Conservation (phyloP, 2,888 invertebrate species). For the Polyommatus iphigenia region DNA sequence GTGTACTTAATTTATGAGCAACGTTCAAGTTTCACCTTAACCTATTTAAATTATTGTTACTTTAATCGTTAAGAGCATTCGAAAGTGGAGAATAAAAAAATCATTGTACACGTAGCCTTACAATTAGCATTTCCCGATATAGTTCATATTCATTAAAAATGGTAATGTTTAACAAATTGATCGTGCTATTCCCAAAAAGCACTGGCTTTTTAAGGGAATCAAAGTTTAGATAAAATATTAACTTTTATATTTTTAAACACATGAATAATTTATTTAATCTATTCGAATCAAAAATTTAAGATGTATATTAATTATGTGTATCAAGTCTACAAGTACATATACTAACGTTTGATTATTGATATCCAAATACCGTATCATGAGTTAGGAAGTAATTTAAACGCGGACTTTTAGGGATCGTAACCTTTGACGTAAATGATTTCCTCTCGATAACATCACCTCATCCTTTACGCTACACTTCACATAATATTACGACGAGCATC, state of each 20-base stretch:
- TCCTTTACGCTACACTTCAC: constrained; percentile 6
- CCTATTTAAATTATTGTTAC: background rate
- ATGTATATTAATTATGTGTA: too few relatives aligned
- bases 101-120: background rate
- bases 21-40: background rate
- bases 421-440: background rate
- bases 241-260: too few relatives aligned
- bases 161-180: background rate
- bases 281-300: too few relatives aligned
- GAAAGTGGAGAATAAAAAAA: background rate
- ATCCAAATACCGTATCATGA: background rate
- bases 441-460: background rate
- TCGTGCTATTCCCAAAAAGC: background rate
- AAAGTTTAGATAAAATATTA: too few relatives aligned
- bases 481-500: background rate
- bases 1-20: background rate
- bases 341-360: background rate
- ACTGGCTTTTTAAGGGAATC: background rate
- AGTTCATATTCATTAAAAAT: background rate
- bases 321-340: background rate
- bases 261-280: too few relatives aligned
- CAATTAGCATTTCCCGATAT: background rate
- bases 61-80: background rate
- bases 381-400: background rate
- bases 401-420: background rate